Conservation (phyloP, 2,113 vertebrate species). For the Rhombomys opimus region DNA sequence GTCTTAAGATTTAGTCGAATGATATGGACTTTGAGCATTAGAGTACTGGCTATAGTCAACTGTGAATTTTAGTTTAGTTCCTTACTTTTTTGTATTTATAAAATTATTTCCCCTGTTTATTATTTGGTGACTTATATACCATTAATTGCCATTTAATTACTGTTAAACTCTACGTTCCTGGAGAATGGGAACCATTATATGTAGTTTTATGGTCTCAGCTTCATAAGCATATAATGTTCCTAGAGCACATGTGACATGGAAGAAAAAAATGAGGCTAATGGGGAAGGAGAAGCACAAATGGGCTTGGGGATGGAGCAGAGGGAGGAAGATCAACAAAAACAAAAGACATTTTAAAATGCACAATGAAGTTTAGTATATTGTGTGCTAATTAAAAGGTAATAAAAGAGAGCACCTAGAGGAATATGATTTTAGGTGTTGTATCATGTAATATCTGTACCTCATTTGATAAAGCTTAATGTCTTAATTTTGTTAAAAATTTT, state of each 20-base stretch:
- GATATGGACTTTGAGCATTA: neutral
- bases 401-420: neutral
- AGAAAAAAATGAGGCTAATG: neutral
- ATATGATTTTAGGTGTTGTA: neutral
- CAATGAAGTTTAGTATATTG: too few relatives aligned
- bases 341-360: neutral
- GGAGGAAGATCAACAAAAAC: neutral
- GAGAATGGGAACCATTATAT: neutral
- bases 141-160: constrained; percentile 11
- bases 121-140: constrained; percentile 3
- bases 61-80: neutral
- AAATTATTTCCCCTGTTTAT: constrained; percentile 13
- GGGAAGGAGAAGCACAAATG: neutral
- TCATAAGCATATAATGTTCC: neutral
- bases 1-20: neutral
- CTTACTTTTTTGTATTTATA: constrained; percentile 32
- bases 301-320: neutral
- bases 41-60: neutral
- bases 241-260: neutral
- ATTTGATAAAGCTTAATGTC: neutral
- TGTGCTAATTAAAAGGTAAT: neutral
- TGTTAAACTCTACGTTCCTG: neutral
- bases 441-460: neutral
- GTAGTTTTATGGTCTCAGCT: neutral
- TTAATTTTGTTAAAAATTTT: constrained; percentile 14